Evolutionary conservation across 2,888 invertebrate species (phyloP).

Genomic region (Abscondita cerata): DNA sequence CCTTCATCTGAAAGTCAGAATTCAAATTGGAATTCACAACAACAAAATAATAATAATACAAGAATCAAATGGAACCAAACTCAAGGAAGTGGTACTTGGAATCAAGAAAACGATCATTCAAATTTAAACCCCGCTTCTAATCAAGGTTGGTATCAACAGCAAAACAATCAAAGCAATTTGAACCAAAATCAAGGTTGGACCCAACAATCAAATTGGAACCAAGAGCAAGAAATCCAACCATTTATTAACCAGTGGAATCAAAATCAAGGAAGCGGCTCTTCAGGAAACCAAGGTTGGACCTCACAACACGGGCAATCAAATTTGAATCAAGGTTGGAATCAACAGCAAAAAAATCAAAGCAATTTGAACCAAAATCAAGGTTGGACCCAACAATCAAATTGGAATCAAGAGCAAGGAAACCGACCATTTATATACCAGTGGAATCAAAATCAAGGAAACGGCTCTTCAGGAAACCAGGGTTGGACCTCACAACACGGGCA

Average conservation of each 20-base stretch:
- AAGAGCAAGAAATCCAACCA: neutral
- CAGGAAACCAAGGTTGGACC: too few species aligned
- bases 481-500: neutral
- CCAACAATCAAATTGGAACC: too few species aligned
- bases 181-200: too few species aligned
- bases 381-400: neutral
- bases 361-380: neutral
- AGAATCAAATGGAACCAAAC: neutral
- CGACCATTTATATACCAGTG: too few species aligned
- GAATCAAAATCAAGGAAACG: neutral
- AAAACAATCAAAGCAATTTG: neutral
- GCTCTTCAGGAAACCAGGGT: too few species aligned
- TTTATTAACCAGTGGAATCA: neutral
- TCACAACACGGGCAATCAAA: neutral
- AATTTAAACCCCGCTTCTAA: neutral
- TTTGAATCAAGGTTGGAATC: too few species aligned
- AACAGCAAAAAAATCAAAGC: too few species aligned
- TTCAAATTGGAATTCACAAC: neutral
- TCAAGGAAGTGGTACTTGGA: too few species aligned
- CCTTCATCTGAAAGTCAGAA: neutral
- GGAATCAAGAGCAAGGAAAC: neutral
- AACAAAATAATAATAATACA: neutral
- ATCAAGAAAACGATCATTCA: neutral
- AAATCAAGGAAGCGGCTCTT: neutral
- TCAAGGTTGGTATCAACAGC: constrained; percentile 5